Conservation (phyloP, 2,797 vertebrate species). For the Enteromius fasciolatus region DNA sequence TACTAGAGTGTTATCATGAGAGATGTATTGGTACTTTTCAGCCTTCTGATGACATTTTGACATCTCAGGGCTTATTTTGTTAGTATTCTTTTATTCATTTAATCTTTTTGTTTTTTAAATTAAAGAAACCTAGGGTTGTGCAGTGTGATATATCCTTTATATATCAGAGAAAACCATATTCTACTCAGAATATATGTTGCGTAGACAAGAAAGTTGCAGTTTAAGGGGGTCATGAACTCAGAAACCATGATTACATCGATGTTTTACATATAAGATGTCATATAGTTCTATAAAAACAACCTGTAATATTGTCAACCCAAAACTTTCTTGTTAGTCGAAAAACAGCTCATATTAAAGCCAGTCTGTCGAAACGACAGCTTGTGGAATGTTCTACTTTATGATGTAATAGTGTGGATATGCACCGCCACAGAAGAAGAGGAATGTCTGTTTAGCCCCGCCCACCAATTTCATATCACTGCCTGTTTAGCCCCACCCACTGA, state of each 20-base stretch:
- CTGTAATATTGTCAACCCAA: no score
- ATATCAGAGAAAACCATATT: background rate
- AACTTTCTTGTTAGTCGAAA: background rate
- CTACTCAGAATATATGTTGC: background rate
- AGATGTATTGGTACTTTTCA: background rate
- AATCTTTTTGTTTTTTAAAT: background rate
- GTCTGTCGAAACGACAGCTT: background rate
- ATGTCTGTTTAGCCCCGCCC: background rate
- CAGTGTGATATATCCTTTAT: background rate
- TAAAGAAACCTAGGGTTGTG: background rate
- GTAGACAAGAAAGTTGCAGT: no score
- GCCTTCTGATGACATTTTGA: background rate
- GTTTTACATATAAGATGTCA: no score
- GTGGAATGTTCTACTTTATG: background rate
- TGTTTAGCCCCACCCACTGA: background rate
- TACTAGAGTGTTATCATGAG: background rate
- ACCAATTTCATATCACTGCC: fast-evolving
- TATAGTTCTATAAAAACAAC: background rate
- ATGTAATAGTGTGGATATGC: background rate
- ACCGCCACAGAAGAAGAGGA: no score
- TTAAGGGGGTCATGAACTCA: background rate
- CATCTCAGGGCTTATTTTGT: no score
- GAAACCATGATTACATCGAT: background rate
- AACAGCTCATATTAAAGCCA: background rate
- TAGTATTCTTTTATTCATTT: background rate